These are phyloP conservation scores for Hemicrepidius hirtus DNA, from an alignment of 2,888 invertebrate genomes.

Conservation along the genomic window DNA sequence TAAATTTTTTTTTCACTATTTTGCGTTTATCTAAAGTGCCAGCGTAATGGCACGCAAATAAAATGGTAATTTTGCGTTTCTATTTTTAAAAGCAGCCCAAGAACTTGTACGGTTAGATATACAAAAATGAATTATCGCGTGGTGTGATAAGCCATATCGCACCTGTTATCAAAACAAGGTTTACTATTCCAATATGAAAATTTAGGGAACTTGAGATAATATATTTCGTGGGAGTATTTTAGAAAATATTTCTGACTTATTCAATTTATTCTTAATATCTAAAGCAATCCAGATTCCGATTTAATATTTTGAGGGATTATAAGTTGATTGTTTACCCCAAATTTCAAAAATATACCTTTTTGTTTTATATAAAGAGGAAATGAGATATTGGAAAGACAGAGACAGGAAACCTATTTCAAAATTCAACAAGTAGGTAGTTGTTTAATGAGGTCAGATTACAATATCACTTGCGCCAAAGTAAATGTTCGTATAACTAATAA, in stretches of 20 bases:
- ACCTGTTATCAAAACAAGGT: constrained; percentile 33
- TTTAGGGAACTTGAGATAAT: neutral
- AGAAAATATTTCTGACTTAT: too few relatives aligned
- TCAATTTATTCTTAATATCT: too few relatives aligned
- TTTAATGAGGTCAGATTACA: too few relatives aligned
- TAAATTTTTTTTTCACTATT: constrained; percentile 2
- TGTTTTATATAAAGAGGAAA: neutral
- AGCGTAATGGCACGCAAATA: neutral
- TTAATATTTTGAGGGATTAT: neutral
- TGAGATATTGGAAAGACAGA: too few relatives aligned
- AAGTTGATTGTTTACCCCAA: too few relatives aligned
- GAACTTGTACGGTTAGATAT: constrained; percentile 38
- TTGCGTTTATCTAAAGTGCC: neutral
- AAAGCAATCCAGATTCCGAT: too few relatives aligned
- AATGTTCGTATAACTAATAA: too few relatives aligned
- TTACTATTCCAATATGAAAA: neutral
- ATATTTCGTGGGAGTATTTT: too few relatives aligned
- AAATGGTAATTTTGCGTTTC: neutral
- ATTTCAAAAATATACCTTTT: too few relatives aligned
- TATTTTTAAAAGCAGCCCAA: constrained; percentile 14
- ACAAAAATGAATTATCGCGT: constrained; percentile 34
- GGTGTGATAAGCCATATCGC: constrained; percentile 36
- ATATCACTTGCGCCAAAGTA: too few relatives aligned
- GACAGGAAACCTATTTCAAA: too few relatives aligned
- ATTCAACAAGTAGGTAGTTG: too few relatives aligned